Evolutionary conservation across 2,888 invertebrate species (phyloP).

Genomic region (Pherbina coryleti): DNA sequence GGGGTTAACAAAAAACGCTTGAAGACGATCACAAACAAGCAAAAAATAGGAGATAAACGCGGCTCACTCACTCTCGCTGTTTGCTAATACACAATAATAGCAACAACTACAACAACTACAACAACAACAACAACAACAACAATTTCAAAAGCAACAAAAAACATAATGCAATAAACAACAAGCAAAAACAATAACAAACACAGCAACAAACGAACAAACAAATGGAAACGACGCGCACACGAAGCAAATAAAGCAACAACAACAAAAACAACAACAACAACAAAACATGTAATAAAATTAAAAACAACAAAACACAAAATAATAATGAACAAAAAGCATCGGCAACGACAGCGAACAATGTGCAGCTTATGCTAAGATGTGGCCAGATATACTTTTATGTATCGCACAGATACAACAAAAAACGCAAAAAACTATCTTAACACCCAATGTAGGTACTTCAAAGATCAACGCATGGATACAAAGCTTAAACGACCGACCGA

Average conservation of each 20-base stretch:
- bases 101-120: constrained; percentile 6
- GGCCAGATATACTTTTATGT: constrained; percentile 13
- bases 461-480: constrained; percentile 12
- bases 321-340: not conserved
- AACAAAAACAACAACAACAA: not conserved
- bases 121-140: constrained; percentile 10
- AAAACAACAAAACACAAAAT: not conserved
- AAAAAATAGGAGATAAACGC: constrained; percentile 26
- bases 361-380: not conserved
- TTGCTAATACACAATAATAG: constrained; percentile 24
- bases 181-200: constrained; percentile 12
- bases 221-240: not conserved
- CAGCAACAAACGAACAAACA: constrained; percentile 27
- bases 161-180: constrained; percentile 19
- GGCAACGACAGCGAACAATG: not conserved
- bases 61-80: constrained; percentile 12
- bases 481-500: constrained; percentile 25
- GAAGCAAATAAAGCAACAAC: not conserved
- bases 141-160: constrained; percentile 26
- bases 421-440: not conserved
- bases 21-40: constrained; percentile 24
- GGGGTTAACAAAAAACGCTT: constrained; percentile 31
- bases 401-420: constrained; percentile 19
- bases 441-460: not conserved
- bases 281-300: constrained; percentile 19